Conservation (phyloP, 2,113 vertebrate genomes). For the Chrysemys picta region DNA sequence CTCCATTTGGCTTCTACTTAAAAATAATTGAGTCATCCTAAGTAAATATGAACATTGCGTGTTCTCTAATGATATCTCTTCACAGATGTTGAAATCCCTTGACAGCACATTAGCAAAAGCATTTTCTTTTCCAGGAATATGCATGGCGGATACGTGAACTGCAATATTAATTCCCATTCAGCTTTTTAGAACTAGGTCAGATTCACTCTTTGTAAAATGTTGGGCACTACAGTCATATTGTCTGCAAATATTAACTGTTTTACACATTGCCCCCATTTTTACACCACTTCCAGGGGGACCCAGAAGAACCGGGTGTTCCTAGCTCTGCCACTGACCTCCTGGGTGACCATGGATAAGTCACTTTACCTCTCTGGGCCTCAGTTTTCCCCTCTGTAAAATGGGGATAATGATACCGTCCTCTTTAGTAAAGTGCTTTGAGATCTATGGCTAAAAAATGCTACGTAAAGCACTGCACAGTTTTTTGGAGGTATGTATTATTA, state of each 20-base stretch:
- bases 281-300: background rate
- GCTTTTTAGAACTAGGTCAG: conserved; percentile 48
- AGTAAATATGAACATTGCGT: conserved; percentile 2
- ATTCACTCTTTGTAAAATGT: conserved; percentile 31
- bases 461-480: background rate
- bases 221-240: background rate
- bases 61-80: background rate
- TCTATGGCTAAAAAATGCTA: background rate
- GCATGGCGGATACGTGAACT: background rate
- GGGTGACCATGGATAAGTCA: background rate
- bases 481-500: background rate
- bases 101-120: background rate
- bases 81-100: conserved; percentile 47
- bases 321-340: background rate
- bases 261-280: background rate
- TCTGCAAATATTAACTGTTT: conserved; percentile 40
- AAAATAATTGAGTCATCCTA: background rate
- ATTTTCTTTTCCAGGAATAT: conserved; percentile 19
- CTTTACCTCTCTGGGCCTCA: too few species aligned
- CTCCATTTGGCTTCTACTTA: background rate
- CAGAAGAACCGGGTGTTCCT: background rate
- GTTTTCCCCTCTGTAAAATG: background rate
- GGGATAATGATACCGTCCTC: background rate
- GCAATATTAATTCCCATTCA: conserved; percentile 21
- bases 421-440: background rate